Percentiles rank a stretch among this genome's conserved stretches.
Evolutionary conservation across 2,113 vertebrate genomes (phyloP).

Genomic region (Nyctereutes procyonoides): DNA sequence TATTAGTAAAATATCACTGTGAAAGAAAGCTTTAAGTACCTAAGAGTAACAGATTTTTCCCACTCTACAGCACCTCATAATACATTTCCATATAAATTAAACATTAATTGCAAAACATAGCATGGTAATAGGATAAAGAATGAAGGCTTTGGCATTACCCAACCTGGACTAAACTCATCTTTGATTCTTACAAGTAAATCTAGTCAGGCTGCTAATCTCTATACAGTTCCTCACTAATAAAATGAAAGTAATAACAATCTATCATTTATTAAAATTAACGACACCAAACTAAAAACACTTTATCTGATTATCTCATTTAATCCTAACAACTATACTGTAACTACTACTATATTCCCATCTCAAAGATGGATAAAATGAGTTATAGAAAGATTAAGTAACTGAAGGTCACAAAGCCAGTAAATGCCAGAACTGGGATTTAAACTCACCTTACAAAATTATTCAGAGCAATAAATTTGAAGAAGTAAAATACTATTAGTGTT

Average conservation of each 20-base stretch:
- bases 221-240: constrained; percentile 55
- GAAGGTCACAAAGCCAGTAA: constrained; percentile 5
- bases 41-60: constrained; percentile 62
- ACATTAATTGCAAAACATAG: constrained; percentile 52
- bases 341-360: constrained; percentile 40
- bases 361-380: constrained; percentile 14
- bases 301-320: constrained; percentile 42
- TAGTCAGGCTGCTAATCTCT: constrained; percentile 39
- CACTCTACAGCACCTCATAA: constrained; percentile 24
- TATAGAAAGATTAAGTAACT: constrained; percentile 49
- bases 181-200: constrained; percentile 33
- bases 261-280: constrained; percentile 32
- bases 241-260: constrained; percentile 44
- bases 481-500: constrained; percentile 30
- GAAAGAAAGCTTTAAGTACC: constrained; percentile 50
- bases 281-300: constrained; percentile 45
- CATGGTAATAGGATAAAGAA: constrained; percentile 34
- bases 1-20: constrained; percentile 35
- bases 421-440: constrained; percentile 26
- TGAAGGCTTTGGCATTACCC: constrained; percentile 40
- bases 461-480: constrained; percentile 40
- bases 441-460: constrained; percentile 60
- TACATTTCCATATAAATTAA: constrained; percentile 56
- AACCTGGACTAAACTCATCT: constrained; percentile 46
- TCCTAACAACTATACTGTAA: constrained; percentile 40